These are phyloP conservation scores for Ischnus inquisitorius DNA, from an alignment of 2,888 invertebrate species.

Conservation along the genomic window DNA sequence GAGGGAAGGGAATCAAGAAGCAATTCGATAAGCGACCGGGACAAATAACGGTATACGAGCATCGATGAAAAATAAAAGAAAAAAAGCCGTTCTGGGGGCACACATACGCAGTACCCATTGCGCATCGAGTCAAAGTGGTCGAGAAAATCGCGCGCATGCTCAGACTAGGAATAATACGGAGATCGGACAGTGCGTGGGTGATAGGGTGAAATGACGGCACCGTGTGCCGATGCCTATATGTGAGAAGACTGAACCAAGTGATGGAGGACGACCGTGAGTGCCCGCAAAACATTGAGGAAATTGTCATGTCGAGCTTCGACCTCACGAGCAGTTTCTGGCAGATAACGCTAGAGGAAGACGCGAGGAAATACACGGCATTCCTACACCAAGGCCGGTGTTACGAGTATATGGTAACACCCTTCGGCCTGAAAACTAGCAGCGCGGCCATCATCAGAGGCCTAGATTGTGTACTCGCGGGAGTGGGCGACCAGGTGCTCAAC, in stretches of 20 bases:
- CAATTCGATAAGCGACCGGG: neutral
- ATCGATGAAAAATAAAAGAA: neutral
- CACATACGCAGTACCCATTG: neutral
- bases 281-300: neutral
- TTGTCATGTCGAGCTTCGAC: constrained; percentile 11
- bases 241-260: neutral
- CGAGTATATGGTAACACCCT: neutral
- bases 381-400: neutral
- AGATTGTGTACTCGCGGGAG: constrained; percentile 2
- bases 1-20: neutral
- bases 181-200: neutral
- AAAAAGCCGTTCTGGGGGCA: constrained; percentile 4
- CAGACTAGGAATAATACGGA: neutral
- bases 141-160: neutral
- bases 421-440: constrained; percentile 11
- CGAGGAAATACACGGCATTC: constrained; percentile 15
- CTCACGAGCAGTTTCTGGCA: constrained; percentile 30
- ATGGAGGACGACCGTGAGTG: neutral
- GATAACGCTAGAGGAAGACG: constrained; percentile 1
- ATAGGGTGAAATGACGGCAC: neutral
- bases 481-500: constrained; percentile 22
- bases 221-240: neutral
- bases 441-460: constrained; percentile 19
- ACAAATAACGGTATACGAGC: neutral
- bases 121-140: neutral